Conservation (phyloP, 2,797 vertebrate species). For the Eulemur mongoz region DNA sequence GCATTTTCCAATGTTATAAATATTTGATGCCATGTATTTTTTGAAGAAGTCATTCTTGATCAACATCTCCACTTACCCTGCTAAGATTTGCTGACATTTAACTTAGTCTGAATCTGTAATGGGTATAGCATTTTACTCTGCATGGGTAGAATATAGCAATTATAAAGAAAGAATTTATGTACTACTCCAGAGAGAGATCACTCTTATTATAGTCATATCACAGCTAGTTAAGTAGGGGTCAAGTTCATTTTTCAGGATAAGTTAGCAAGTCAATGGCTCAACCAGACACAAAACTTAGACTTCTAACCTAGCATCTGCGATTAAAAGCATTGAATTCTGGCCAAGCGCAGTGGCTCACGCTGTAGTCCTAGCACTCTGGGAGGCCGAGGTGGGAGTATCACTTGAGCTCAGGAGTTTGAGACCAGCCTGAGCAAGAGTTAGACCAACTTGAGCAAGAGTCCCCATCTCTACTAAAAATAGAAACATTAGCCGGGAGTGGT, state of each 20-base stretch:
- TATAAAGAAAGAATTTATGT: constrained; percentile 21
- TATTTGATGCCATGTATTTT: background rate
- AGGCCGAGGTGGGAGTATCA: no score
- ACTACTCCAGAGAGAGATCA: background rate
- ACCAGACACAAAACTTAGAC: background rate
- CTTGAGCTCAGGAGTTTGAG: no score
- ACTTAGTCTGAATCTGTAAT: background rate
- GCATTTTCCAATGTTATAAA: background rate
- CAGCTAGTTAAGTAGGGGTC: constrained; percentile 19
- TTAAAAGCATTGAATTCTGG: background rate
- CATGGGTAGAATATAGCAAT: background rate
- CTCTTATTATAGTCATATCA: background rate
- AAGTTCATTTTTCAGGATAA: constrained; percentile 27
- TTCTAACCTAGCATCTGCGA: background rate
- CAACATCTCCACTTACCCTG: background rate
- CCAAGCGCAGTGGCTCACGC: no score
- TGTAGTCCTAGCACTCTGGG: no score
- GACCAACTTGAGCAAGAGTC: no score
- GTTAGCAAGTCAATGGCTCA: background rate
- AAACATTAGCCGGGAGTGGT: no score
- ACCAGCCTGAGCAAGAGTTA: no score
- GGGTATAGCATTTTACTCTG: constrained; percentile 37
- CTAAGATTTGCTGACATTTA: constrained; percentile 17
- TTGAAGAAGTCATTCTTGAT: constrained; percentile 31
- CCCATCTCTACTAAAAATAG: no score